Conservation (phyloP, 1,140 invertebrate species). For the Drosophila persimilis region DNA sequence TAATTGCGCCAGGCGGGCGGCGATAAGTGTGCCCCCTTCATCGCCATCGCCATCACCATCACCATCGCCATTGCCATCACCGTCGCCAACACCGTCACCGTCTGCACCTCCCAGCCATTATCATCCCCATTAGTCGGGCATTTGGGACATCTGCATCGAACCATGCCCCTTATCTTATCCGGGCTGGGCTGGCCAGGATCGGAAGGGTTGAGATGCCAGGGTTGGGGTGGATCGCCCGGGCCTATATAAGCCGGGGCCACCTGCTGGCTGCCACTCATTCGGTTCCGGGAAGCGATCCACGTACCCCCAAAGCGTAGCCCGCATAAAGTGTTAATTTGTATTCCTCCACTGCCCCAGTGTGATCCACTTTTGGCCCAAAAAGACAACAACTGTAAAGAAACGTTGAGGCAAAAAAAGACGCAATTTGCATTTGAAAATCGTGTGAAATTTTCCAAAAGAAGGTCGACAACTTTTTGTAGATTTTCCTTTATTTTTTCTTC, state of each 20-base stretch:
- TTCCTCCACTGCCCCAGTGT: conserved; percentile 6
- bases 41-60: background rate
- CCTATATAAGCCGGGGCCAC: conserved; percentile 68
- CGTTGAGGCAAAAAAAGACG: conserved; percentile 25
- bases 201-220: conserved; percentile 31
- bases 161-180: conserved; percentile 69
- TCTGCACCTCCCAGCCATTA: conserved; percentile 28
- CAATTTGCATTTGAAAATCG: conserved; percentile 73
- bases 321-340: conserved; percentile 70
- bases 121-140: conserved; percentile 65
- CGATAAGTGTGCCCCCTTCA: conserved; percentile 46
- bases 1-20: conserved; percentile 55
- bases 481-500: conserved; percentile 36
- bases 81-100: background rate
- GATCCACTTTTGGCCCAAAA: conserved; percentile 26
- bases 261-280: conserved; percentile 71
- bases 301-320: conserved; percentile 33
- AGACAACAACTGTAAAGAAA: conserved; percentile 4
- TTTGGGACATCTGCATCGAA: conserved; percentile 54
- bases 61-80: background rate
- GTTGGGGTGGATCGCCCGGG: conserved; percentile 1
- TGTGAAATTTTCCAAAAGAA: conserved; percentile 66
- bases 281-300: conserved; percentile 52
- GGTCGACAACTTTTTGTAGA: conserved; percentile 40
- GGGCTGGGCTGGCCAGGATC: conserved; percentile 60